phyloP scores from a whole-genome alignment of 1,140 invertebrate species.

The Trichonephila clavata region DNA sequence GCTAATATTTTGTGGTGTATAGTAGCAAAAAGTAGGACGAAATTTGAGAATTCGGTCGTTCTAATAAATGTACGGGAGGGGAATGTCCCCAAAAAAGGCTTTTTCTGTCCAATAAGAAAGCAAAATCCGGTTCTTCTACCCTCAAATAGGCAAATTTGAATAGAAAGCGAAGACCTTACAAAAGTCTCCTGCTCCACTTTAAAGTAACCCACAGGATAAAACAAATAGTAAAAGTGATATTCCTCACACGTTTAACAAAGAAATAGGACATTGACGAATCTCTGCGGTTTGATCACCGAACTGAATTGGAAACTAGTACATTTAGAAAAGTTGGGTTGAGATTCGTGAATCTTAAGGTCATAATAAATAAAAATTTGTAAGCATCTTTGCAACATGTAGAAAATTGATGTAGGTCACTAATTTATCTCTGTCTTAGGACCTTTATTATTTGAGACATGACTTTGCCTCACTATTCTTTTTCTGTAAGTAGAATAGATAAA shows the following conservation, averaged over 20 bases:
- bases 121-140: constrained; percentile 56
- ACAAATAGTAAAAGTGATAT: constrained; percentile 56
- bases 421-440: neutral
- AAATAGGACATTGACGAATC: constrained; percentile 23
- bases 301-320: neutral
- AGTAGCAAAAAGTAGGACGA: neutral
- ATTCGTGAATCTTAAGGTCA: neutral
- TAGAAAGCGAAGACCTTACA: constrained; percentile 9
- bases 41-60: constrained; percentile 53
- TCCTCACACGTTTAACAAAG: neutral
- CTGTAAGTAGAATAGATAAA: no score
- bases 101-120: neutral
- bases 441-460: neutral
- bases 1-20: neutral
- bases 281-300: neutral
- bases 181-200: constrained; percentile 35
- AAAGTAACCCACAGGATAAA: constrained; percentile 21
- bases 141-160: constrained; percentile 58
- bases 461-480: no score
- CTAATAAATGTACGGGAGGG: constrained; percentile 35
- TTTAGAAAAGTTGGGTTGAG: neutral
- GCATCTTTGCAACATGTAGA: neutral
- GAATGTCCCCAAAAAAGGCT: constrained; percentile 47
- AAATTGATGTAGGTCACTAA: neutral
- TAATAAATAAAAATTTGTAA: neutral